Conservation (phyloP, 2,113 vertebrate species). For the Pterocles gutturalis region DNA sequence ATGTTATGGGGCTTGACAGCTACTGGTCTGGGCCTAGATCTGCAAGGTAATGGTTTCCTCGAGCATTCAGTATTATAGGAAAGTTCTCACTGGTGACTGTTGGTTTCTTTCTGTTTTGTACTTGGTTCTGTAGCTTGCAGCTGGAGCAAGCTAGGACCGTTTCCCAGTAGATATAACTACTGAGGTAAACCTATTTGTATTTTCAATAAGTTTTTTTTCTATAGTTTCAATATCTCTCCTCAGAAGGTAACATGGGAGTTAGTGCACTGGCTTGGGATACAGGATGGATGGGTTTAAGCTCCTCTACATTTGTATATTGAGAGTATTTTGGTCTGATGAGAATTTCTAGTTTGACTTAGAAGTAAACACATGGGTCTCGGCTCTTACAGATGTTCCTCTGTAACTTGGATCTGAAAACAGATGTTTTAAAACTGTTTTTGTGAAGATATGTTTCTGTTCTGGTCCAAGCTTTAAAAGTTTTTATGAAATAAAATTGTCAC, state of each 20-base stretch:
- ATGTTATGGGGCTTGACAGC: background rate
- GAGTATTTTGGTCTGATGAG: background rate
- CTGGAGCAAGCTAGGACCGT: background rate
- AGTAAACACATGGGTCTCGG: background rate
- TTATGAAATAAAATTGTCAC: constrained; percentile 34
- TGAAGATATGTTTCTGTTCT: background rate
- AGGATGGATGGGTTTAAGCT: background rate
- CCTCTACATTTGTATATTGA: background rate
- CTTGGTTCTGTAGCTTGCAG: background rate
- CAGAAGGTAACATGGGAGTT: background rate
- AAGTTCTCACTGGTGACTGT: background rate
- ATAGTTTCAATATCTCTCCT: background rate
- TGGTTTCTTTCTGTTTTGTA: background rate
- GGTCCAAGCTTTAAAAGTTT: background rate
- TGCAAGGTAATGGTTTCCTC: background rate
- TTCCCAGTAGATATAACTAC: background rate
- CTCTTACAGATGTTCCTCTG: background rate
- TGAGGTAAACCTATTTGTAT: background rate
- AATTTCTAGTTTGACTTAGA: background rate
- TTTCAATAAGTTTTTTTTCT: background rate
- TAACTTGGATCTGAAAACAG: background rate
- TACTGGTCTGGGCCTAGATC: background rate
- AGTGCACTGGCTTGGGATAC: background rate
- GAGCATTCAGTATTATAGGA: fast-evolving
- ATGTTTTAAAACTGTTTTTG: constrained; percentile 17